These are phyloP conservation scores for Allobates femoralis DNA, from an alignment of 2,797 vertebrate genomes.

Conservation along the genomic window DNA sequence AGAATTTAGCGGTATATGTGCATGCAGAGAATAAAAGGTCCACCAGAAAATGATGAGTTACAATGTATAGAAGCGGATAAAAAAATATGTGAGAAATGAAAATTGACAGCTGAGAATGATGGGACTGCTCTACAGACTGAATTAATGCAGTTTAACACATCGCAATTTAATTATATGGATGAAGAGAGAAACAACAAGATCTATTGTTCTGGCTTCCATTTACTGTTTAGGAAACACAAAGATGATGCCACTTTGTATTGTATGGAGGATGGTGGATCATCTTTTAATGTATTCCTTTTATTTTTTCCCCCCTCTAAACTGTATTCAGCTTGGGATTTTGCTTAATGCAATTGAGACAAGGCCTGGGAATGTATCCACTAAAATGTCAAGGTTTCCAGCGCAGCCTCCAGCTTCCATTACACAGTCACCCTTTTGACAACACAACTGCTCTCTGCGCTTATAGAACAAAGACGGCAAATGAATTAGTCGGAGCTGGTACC, in stretches of 20 bases:
- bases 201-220: conserved; percentile 53
- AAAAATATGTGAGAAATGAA: conserved; percentile 3
- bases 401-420: neutral
- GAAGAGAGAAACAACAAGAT: conserved; percentile 3
- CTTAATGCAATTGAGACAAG: neutral
- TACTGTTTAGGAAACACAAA: conserved; percentile 45
- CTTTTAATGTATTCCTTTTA: conserved; percentile 36
- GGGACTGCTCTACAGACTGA: neutral
- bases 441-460: conserved; percentile 25
- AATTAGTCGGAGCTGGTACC: conserved; percentile 19
- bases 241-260: conserved; percentile 43
- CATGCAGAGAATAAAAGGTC: neutral
- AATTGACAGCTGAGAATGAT: conserved; percentile 31
- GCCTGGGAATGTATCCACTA: neutral
- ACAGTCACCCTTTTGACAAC: neutral
- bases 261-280: conserved; percentile 8
- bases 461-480: conserved; percentile 55
- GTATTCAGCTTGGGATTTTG: conserved; percentile 14
- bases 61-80: neutral
- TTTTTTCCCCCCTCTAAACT: neutral
- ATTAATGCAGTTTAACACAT: conserved; percentile 51
- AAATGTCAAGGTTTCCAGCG: conserved; percentile 30
- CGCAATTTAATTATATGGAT: conserved; percentile 33
- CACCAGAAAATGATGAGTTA: neutral
- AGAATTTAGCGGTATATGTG: neutral